A percentile compares a stretch with the other conserved stretches of the same genome.
These are phyloP conservation scores for Cyclura pinguis DNA, from an alignment of 2,797 vertebrate species.

Conservation along the genomic window DNA sequence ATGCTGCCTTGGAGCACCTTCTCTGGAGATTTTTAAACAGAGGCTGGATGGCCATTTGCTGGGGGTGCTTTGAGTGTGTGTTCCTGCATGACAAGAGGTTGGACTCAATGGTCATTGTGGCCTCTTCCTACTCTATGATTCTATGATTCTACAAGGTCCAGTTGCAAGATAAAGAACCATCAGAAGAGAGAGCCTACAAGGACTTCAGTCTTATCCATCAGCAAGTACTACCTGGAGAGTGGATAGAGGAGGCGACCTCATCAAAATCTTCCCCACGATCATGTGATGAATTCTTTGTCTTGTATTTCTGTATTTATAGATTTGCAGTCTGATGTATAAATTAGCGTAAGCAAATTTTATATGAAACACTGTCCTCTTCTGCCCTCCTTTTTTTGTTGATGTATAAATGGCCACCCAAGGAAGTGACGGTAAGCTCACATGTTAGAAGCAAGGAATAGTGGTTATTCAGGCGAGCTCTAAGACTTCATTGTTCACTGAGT, in stretches of 20 bases:
- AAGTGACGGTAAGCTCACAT: not conserved
- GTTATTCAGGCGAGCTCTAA: constrained; percentile 30
- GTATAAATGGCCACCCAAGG: not conserved
- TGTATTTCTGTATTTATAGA: not conserved
- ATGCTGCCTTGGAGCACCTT: too few species aligned
- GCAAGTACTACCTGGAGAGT: not conserved
- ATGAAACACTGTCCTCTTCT: not conserved
- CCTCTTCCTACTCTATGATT: too few species aligned
- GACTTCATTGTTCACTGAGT: not conserved
- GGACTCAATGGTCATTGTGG: too few species aligned
- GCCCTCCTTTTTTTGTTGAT: not conserved
- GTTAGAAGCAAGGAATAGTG: not conserved
- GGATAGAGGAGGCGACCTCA: not conserved
- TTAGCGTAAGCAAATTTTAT: not conserved
- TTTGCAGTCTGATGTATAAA: not conserved
- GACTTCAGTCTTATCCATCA: not conserved
- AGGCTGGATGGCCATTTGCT: too few species aligned
- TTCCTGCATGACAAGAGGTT: too few species aligned
- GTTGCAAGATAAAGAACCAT: not conserved
- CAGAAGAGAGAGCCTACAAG: not conserved
- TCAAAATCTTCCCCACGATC: not conserved
- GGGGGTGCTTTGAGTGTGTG: too few species aligned
- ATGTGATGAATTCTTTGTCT: not conserved
- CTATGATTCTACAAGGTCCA: not conserved
- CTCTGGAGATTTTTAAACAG: too few species aligned